Evolutionary conservation across 1,140 invertebrate genomes (phyloP), one percentile per base, ranked within the genome.

Genomic region (Teleogryllus occipitalis): DNA sequence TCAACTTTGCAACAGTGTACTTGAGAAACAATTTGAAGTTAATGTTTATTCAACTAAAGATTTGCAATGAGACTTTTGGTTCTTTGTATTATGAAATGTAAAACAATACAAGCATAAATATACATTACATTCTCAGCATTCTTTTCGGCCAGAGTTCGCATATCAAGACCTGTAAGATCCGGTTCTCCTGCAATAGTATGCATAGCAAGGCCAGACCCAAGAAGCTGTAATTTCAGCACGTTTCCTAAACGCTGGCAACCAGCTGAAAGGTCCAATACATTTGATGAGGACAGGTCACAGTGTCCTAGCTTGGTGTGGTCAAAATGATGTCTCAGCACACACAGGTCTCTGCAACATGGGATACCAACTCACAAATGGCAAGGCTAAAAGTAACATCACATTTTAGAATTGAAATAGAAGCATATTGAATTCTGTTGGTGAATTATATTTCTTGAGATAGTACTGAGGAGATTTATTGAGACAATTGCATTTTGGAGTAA

Each of bases 191-290:
- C 21, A 46, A 21, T 49, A 15, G 48, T 12, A 8, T 10, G 46
- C 5, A 77, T 79, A 8, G 80, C 74, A 8, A 82, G 78, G 10
- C 82, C 81, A 39, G 84, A 82, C 2, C 85, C 85, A 10, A 90
- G 84, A 73, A 90, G 84, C 78, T 88, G 86, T 82, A 88, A 85
- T 82, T 86, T 86, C 0, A 90, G 82, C 18, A 87, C 84, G 81
- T 90, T 87, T 0, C 86, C 83, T 5, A 90, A 82, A 80, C 88
- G 86, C 80, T 84, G 86, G 79, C 85, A 88, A 6, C 85, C 86
- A 78, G 87, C 85, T 14, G 86, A 83, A 39, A 90, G 81, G 81
- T 89, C 88, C 74, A 89, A 81, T 48, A 88, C 84, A 84, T 88
- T 87, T 77, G 85, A 85, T 81, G 85, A 87, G 39, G 84, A 82